Evolutionary conservation across 2,888 invertebrate genomes (phyloP).

Genomic region (Boloria euphrosyne): DNA sequence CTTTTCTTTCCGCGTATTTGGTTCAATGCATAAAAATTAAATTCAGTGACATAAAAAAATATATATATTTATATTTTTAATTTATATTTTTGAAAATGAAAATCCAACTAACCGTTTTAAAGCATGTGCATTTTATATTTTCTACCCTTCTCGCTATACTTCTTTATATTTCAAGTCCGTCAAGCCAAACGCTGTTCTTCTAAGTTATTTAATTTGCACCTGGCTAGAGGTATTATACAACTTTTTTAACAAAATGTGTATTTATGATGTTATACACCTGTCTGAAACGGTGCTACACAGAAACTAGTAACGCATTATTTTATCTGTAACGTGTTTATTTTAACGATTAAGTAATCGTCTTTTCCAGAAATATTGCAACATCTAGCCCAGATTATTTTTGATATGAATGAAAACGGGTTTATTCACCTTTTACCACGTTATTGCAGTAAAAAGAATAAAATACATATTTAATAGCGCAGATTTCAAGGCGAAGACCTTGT

Average conservation of each 20-base stretch:
- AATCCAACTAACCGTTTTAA: too few relatives aligned
- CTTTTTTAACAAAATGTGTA: slow-evolving; percentile 17
- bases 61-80: too few relatives aligned
- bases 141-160: neutral
- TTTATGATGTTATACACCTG: slow-evolving; percentile 21
- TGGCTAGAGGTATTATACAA: slow-evolving; percentile 8
- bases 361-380: slow-evolving; percentile 28
- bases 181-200: neutral
- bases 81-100: too few relatives aligned
- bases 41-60: too few relatives aligned
- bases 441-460: too few relatives aligned
- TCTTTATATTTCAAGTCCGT: neutral
- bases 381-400: slow-evolving; percentile 20
- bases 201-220: slow-evolving; percentile 21
- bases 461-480: too few relatives aligned
- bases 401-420: slow-evolving; percentile 31
- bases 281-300: slow-evolving; percentile 12
- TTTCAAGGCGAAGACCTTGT: too few relatives aligned
- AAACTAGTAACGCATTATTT: slow-evolving; percentile 20
- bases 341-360: slow-evolving; percentile 27
- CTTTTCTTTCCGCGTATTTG: slow-evolving; percentile 5
- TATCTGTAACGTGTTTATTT: slow-evolving; percentile 20
- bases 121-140: too few relatives aligned
- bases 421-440: neutral
- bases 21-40: too few relatives aligned